Evolutionary conservation across 30 jellyfish, hydroid and myxozoan genomes (phyloP).

Genomic region (Aurelia aurita): DNA sequence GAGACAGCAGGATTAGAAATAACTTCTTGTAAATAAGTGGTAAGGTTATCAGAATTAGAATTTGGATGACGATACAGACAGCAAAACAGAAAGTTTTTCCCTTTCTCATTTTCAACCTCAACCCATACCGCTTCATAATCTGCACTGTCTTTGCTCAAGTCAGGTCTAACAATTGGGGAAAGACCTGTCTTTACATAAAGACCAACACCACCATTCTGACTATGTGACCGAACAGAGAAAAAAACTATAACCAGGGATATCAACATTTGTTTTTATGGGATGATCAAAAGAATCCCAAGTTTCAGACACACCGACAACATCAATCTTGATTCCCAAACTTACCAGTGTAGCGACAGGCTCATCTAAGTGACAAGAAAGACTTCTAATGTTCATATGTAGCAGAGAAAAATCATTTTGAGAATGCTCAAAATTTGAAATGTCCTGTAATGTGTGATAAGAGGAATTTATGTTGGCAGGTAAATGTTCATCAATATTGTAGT

Average conservation of each 20-base stretch:
- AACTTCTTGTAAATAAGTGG: not conserved
- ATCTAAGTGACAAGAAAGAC: not conserved
- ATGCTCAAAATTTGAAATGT: no score
- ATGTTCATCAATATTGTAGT: no score
- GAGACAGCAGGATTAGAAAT: not conserved
- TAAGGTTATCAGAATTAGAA: not conserved
- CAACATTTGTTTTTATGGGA: no score
- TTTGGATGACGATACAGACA: conserved; percentile 2
- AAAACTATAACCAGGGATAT: no score
- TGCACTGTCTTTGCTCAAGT: not conserved
- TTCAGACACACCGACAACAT: no score
- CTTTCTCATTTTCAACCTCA: conserved; percentile 29
- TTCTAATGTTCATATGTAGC: not conserved
- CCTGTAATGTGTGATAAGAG: no score
- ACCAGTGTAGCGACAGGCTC: no score
- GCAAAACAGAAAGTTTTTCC: conserved; percentile 9
- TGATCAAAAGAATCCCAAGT: no score
- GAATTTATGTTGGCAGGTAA: no score
- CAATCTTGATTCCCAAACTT: no score
- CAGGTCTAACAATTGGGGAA: not conserved
- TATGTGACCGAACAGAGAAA: conserved; percentile 14
- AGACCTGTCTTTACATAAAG: conserved; percentile 20
- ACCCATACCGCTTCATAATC: conserved; percentile 31
- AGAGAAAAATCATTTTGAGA: not conserved
- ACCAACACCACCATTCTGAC: conserved; percentile 35